phyloP scores from a whole-genome alignment of 1,140 invertebrate species.

The Zaprionus africanus region DNA sequence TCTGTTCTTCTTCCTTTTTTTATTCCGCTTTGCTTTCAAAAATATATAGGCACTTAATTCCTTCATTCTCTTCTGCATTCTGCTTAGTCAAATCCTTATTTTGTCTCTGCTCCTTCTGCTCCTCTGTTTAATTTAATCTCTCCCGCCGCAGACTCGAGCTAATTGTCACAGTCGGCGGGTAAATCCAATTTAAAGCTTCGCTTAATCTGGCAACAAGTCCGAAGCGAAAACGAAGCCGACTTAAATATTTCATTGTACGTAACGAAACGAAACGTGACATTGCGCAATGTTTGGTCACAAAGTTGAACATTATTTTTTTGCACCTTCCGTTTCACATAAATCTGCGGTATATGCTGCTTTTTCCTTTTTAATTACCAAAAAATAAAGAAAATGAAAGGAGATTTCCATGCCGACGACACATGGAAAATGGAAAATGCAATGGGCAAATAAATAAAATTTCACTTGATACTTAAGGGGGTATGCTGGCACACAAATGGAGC shows the following conservation, averaged over 20 bases:
- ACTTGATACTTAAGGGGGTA: background rate
- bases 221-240: conserved; percentile 7
- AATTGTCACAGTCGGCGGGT: conserved; percentile 12
- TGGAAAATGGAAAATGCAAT: background rate
- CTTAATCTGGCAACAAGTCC: conserved; percentile 22
- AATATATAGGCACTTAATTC: background rate
- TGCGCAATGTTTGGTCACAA: conserved; percentile 26
- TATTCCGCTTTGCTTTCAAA: background rate
- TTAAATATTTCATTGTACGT: conserved; percentile 29
- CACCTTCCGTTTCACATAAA: conserved; percentile 51
- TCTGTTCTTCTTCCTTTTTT: background rate
- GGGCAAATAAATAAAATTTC: background rate
- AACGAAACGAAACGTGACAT: conserved; percentile 12
- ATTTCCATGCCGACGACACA: conserved; percentile 42
- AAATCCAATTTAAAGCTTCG: conserved; percentile 27
- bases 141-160: background rate
- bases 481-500: conserved; percentile 11
- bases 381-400: conserved; percentile 19
- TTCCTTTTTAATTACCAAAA: conserved; percentile 59
- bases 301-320: conserved; percentile 25
- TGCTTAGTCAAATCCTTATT: background rate
- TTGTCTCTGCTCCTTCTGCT: background rate
- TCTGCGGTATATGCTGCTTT: conserved; percentile 24
- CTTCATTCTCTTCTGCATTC: background rate
- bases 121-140: conserved; percentile 8